Evolutionary conservation across 2,797 vertebrate genomes (phyloP).

Genomic region (Pipistrellus nathusii): DNA sequence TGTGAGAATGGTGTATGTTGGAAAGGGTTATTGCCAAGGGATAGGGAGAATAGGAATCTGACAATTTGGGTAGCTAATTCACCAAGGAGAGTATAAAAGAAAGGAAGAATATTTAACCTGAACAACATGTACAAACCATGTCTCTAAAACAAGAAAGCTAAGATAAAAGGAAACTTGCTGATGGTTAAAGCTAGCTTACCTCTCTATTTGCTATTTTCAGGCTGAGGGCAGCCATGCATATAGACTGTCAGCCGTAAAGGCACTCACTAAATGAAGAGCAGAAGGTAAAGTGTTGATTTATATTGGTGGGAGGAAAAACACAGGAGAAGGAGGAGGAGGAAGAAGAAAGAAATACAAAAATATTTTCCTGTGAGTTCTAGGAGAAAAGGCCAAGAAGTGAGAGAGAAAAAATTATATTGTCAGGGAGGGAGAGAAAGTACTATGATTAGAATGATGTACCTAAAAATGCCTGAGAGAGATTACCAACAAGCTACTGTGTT

Average conservation of each 20-base stretch:
- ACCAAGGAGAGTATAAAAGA: fast-evolving
- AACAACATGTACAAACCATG: fast-evolving
- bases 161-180: background rate
- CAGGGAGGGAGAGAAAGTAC: background rate
- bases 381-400: background rate
- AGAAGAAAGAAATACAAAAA: background rate
- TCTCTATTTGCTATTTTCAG: background rate
- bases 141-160: background rate
- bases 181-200: background rate
- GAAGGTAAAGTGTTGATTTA: background rate
- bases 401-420: background rate
- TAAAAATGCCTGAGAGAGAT: background rate
- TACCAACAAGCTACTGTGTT: background rate
- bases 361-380: background rate
- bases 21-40: background rate
- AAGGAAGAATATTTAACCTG: background rate
- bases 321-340: background rate
- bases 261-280: background rate
- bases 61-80: background rate
- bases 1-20: background rate
- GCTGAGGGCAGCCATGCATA: background rate
- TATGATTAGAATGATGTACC: background rate
- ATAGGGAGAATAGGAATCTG: background rate
- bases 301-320: background rate
- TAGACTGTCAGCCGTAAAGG: background rate